Evolutionary conservation across 2,888 invertebrate species (phyloP).

Genomic region (Polietes domitor): DNA sequence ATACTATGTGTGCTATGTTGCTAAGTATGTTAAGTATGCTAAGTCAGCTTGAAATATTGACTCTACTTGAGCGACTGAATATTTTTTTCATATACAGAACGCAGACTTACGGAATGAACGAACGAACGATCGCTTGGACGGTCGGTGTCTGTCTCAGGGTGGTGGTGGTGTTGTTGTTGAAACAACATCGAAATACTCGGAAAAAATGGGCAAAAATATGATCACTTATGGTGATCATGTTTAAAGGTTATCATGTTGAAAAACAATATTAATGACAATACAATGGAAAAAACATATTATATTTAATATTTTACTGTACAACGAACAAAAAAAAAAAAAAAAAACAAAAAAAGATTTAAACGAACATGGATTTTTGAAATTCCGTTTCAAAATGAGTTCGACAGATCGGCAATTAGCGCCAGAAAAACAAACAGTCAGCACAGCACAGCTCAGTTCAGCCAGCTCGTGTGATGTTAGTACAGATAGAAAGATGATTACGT

Average conservation of each 20-base stretch:
- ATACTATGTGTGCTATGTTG: too few relatives aligned
- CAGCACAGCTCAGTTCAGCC: too few relatives aligned
- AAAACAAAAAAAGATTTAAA: neutral
- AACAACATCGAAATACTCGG: conserved; percentile 19
- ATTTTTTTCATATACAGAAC: neutral
- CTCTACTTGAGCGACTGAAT: conserved; percentile 33
- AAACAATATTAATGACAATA: conserved; percentile 41
- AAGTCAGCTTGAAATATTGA: conserved; percentile 57
- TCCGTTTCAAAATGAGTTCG: conserved; percentile 24
- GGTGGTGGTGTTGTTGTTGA: neutral
- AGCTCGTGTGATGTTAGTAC: too few relatives aligned
- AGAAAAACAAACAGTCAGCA: too few relatives aligned
- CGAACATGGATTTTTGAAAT: neutral
- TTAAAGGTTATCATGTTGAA: conserved; percentile 61
- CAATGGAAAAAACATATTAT: conserved; percentile 28
- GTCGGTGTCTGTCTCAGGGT: neutral
- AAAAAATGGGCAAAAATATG: conserved; percentile 41
- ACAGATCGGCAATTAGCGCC: conserved; percentile 9
- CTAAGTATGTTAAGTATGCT: conserved; percentile 32
- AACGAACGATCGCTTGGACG: too few relatives aligned
- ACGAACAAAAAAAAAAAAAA: neutral
- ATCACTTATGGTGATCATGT: conserved; percentile 53
- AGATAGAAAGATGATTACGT: too few relatives aligned
- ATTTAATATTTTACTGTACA: conserved; percentile 28
- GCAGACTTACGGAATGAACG: neutral